Base-by-base conservation (phyloP, 2,888 invertebrate genomes). In the Anthrax anthrax region DNA sequence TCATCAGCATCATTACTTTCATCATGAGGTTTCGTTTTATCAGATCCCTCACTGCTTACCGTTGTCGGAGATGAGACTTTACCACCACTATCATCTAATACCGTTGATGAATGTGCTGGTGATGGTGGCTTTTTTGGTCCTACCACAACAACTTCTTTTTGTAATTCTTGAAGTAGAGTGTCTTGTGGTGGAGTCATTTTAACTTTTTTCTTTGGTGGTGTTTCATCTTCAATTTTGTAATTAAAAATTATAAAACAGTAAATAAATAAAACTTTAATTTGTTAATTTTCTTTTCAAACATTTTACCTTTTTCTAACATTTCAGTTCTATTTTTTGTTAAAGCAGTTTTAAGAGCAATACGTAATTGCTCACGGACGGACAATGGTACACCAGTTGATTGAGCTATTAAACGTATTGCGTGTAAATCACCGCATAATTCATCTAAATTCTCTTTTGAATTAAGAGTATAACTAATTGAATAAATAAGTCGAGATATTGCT, bases 381-480 rank as follows among this genome's bases (percentile, higher is more conserved):
- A 60, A 50, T 14, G 69, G 68, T 47, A 69, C 62, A 41, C 67
- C 68, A 42, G 63, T 64, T 18, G 65, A 60, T 53, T 68, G 64
- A 44, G 66, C 67, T 55, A 69, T 63, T 19, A 69, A 61, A n/a
- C 67, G 61, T 41, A 69, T 65, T 45, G 67, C 68, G 57, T 67
- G 65, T 37, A 69, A 58, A 56, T 69, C 69, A 9, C 68, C 68
- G 53, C 67, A 69, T 29, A 69, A 51, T 49, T 69, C 69, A 49
- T 68, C 67, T 27, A 66, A 57, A 49, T 68, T 66, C 39, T 68
- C 67, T 51, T 69, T 69, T 2, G 67, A 60, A 52, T 66, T 63
- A 58, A 69, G 59, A 13, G 63, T 63, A 51, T 65, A 64, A 50
- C 68, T 67, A 37, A 69, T 68, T 3, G 67, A 64, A 52, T 69